Evolutionary conservation across 1,140 invertebrate species (phyloP).

Genomic region (Platyscapa corneri): DNA sequence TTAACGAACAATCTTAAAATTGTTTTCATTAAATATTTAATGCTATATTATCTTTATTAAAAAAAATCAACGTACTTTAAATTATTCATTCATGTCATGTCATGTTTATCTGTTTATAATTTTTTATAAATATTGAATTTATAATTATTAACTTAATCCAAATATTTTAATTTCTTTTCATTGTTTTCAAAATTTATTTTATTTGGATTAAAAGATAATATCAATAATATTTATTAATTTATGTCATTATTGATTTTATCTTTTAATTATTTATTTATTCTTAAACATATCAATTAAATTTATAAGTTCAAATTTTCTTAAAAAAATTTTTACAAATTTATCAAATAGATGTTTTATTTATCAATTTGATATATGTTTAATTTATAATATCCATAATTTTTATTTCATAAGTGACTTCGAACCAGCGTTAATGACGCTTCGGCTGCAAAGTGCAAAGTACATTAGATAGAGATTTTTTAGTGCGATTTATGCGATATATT

Average conservation of each 20-base stretch:
- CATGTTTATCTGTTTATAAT: no score
- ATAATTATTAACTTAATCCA: neutral
- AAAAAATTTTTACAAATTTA: no score
- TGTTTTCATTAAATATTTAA: no score
- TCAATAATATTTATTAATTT: neutral
- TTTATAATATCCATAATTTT: neutral
- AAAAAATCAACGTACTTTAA: no score
- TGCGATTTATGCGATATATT: conserved; percentile 17
- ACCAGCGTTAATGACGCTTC: neutral
- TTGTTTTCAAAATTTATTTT: neutral
- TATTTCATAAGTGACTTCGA: neutral
- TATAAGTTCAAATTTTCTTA: no score
- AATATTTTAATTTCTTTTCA: neutral
- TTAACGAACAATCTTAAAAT: no score
- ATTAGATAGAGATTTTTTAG: conserved; percentile 16
- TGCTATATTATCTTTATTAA: no score
- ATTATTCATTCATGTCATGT: no score
- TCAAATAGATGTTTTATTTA: no score
- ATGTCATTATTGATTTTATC: neutral
- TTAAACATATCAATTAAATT: neutral
- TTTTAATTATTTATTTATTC: neutral
- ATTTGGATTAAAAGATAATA: neutral
- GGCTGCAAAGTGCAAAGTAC: neutral
- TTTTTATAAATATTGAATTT: neutral
- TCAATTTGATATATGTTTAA: neutral